Evolutionary conservation across 2,888 invertebrate genomes (phyloP).

Genomic region (Eucriotettix oculatus): DNA sequence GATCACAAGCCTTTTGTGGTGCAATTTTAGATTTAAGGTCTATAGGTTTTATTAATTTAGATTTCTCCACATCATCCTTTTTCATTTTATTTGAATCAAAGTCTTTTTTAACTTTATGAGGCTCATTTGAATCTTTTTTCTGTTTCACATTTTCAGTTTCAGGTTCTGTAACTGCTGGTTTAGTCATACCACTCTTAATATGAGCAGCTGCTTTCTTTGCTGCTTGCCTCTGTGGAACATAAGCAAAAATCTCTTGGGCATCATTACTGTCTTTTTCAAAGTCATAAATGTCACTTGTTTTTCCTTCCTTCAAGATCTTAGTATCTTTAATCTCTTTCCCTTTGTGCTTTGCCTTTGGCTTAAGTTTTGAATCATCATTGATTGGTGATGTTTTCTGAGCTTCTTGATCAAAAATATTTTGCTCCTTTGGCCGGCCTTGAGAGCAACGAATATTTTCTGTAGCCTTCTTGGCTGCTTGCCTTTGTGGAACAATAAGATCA

Average conservation of each 20-base stretch:
- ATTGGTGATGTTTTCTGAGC: constrained; percentile 11
- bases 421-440: constrained; percentile 21
- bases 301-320: constrained; percentile 9
- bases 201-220: constrained; percentile 85
- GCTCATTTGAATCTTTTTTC: constrained; percentile 18
- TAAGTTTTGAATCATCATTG: constrained; percentile 11
- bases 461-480: constrained; percentile 82
- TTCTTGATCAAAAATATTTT: constrained; percentile 20
- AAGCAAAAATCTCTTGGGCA: constrained; percentile 47
- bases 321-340: constrained; percentile 8
- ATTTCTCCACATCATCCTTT: constrained; percentile 13
- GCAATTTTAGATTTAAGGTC: not conserved
- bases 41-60: not conserved
- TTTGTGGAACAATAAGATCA: constrained; percentile 73
- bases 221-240: constrained; percentile 79
- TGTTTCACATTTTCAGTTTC: constrained; percentile 25
- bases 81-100: constrained; percentile 24
- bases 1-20: constrained; percentile 2
- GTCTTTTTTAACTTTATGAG: constrained; percentile 16
- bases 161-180: constrained; percentile 27
- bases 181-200: constrained; percentile 58
- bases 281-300: constrained; percentile 33
- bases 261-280: constrained; percentile 44
- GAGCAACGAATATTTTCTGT: constrained; percentile 61
- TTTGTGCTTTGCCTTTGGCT: constrained; percentile 8